Evolutionary conservation across 2,113 vertebrate species (phyloP).

Genomic region (Marcusenius ussheri): DNA sequence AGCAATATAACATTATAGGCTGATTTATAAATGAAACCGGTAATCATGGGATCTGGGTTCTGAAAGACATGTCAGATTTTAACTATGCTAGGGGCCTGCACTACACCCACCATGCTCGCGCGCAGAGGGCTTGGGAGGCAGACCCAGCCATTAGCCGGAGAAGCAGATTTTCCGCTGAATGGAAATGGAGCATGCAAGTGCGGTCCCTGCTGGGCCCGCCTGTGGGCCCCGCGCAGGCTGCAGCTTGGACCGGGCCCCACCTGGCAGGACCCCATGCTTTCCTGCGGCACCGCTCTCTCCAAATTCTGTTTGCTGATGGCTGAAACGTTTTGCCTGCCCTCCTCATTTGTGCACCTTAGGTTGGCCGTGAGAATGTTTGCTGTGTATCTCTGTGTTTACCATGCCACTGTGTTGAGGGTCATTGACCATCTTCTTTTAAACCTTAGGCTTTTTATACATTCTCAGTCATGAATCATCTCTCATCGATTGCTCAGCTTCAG

Average conservation of each 20-base stretch:
- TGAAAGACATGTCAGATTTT: neutral
- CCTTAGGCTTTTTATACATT: neutral
- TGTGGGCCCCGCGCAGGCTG: neutral
- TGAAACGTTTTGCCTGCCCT: neutral
- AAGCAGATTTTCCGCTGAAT: slow-evolving; percentile 12
- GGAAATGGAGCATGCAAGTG: neutral
- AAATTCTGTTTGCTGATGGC: neutral
- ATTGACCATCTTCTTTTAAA: neutral
- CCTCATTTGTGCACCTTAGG: neutral
- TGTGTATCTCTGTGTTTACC: neutral
- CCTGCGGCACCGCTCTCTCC: neutral
- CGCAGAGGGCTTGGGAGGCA: neutral
- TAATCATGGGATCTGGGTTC: neutral
- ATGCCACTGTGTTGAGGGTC: neutral
- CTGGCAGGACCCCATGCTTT: neutral
- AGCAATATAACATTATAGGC: neutral
- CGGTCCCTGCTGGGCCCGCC: neutral
- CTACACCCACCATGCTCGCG: neutral
- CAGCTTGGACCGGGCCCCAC: neutral
- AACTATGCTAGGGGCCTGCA: neutral
- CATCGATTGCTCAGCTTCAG: neutral
- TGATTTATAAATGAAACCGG: neutral
- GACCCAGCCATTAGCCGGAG: neutral
- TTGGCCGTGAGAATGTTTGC: neutral
- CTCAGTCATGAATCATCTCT: neutral